Conservation (phyloP, 2,113 vertebrate genomes). For the Lepus americanus region DNA sequence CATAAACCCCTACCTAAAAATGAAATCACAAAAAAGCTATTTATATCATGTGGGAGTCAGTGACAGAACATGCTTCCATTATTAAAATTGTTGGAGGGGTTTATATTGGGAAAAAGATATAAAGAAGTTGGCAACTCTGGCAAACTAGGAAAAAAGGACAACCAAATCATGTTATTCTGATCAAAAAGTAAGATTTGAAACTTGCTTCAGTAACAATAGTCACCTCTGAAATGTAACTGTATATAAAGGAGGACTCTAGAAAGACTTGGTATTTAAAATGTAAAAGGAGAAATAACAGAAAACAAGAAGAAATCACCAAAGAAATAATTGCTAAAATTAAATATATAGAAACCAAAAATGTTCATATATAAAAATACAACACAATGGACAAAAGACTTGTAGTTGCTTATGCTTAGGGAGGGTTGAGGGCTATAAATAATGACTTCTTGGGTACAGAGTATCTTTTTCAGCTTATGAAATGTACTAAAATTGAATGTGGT, state of each 20-base stretch:
- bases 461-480: not conserved
- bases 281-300: conserved; percentile 1
- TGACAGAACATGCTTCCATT: not conserved
- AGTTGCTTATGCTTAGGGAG: not conserved
- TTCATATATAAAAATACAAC: not conserved
- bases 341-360: conserved; percentile 31
- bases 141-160: conserved; percentile 1
- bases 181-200: conserved; percentile 48
- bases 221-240: not conserved
- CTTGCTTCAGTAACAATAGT: not conserved
- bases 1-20: not conserved
- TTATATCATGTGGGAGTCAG: not conserved
- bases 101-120: not conserved
- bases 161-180: conserved; percentile 2
- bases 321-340: conserved; percentile 39
- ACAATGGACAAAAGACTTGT: conserved; percentile 2
- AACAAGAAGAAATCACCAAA: not conserved
- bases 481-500: not conserved
- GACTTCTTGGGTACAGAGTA: not conserved
- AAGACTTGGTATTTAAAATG: conserved; percentile 6
- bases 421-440: not conserved
- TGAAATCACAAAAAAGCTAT: not conserved
- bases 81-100: conserved; percentile 8
- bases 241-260: conserved; percentile 5
- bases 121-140: not conserved